Base-by-base conservation (phyloP, 2,888 invertebrate species). In the Apocheima hispidaria region DNA sequence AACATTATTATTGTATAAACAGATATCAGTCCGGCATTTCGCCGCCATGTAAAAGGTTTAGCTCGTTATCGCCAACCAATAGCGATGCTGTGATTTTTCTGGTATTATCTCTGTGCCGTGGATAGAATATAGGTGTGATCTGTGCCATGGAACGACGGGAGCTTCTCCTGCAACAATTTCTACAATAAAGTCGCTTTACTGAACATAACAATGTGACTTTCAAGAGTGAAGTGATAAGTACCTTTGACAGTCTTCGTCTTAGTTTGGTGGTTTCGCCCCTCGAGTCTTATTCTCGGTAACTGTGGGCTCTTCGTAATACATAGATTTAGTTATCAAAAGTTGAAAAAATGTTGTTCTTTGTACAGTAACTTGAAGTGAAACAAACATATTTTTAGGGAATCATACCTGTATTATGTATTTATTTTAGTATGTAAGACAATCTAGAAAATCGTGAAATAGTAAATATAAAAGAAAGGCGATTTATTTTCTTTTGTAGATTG, bases 391-490 rank as follows among this genome's bases (percentile, higher is more conserved):
- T 57, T 68, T 68, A 65, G 40, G n/a, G 58, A 68, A 68, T 59
- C 48, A 46, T 52, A 61, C 54, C 49, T 70, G 70, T 12, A 35
- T 60, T 41, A 56, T 68, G 57, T 71, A 65, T 74, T 73, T 75
- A 73, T 74, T 72, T 70, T 73, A 65, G 52, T 59, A 68, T 51
- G 60, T 70, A 66, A 51, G 23, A 33, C 12, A 49, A 35, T 50
- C 21, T 66, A 66, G 41, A 66, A 41, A 66, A 60, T 53, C 63
- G 57, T 69, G 43, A 14, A 26, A 26, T 70, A 64, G 41, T 63
- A 64, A 28, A 48, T 28, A 36, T 16, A 23, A 43, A 36, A 50
- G 36, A 40, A 56, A 20, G 30, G 18, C 41, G 46, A 55, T 58
- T 52, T 51, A 54, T 44, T 41, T 10, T 59, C 30, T 26, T 49